Conservation (phyloP, 1,140 invertebrate species). For the Aphidius ervi region DNA sequence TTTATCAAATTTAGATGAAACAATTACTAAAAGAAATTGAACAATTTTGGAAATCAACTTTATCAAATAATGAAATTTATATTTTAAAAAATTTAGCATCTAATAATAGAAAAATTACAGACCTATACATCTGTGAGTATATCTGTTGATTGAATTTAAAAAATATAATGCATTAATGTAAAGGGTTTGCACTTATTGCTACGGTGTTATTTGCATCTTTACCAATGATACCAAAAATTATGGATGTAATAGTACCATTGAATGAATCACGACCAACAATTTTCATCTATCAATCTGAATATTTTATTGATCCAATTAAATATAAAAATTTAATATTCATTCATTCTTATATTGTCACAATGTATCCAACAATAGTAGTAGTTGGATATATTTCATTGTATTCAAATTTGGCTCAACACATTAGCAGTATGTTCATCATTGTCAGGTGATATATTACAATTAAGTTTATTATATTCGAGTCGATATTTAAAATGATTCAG, state of each 20-base stretch:
- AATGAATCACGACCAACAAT: constrained; percentile 21
- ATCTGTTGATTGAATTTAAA: neutral
- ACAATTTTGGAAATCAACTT: constrained; percentile 1
- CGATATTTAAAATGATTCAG: too few relatives aligned
- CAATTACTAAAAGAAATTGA: constrained; percentile 2
- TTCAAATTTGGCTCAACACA: constrained; percentile 19
- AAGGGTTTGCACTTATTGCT: constrained; percentile 8
- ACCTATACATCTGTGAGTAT: constrained; percentile 14
- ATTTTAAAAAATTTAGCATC: constrained; percentile 1
- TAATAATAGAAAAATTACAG: constrained; percentile 3
- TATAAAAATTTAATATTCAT: constrained; percentile 20
- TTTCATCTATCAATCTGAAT: constrained; percentile 21
- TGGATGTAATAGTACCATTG: constrained; percentile 20
- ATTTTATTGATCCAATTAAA: constrained; percentile 21
- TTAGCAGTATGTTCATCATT: constrained; percentile 22
- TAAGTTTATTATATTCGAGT: too few relatives aligned
- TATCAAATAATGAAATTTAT: constrained; percentile 1
- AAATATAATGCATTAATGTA: constrained; percentile 2
- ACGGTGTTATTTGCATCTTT: constrained; percentile 10
- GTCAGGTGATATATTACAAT: too few relatives aligned
- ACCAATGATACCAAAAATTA: constrained; percentile 21
- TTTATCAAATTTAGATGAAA: constrained; percentile 5
- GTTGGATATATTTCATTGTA: constrained; percentile 20
- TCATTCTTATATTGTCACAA: constrained; percentile 19
- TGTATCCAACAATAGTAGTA: constrained; percentile 14